phyloP scores from a whole-genome alignment of 2,113 vertebrate species.

The Osmerus eperlanus region DNA sequence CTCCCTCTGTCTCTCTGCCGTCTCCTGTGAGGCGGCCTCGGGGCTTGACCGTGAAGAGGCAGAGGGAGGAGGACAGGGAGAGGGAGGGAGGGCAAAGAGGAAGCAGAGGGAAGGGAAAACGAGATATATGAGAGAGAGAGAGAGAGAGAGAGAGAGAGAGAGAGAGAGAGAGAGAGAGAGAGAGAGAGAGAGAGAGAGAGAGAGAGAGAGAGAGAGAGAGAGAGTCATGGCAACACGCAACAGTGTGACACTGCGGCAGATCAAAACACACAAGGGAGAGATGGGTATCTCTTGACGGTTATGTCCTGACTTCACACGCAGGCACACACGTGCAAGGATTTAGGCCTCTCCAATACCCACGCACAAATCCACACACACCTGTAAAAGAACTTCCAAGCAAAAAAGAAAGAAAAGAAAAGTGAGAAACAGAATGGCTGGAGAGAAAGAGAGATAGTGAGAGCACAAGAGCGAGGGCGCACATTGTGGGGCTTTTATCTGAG shows the following conservation, averaged over 20 bases:
- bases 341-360: neutral
- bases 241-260: neutral
- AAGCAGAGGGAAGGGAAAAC: too few relatives aligned
- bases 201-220: neutral
- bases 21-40: neutral
- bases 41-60: neutral
- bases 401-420: too few relatives aligned
- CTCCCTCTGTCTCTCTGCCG: neutral
- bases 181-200: neutral
- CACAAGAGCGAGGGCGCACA: neutral
- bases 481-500: neutral
- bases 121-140: neutral
- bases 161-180: neutral
- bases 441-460: neutral
- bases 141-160: neutral
- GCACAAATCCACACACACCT: too few relatives aligned
- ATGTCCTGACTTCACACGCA: neutral
- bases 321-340: neutral
- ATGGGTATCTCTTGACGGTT: neutral
- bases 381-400: neutral
- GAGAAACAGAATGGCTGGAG: neutral
- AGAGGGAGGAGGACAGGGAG: neutral
- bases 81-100: neutral
- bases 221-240: neutral
- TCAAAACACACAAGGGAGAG: constrained; percentile 2